Percentiles rank a stretch among this genome's conserved stretches.
Evolutionary conservation across 2,888 invertebrate genomes (phyloP).

Genomic region (Scrobipalpa costella): DNA sequence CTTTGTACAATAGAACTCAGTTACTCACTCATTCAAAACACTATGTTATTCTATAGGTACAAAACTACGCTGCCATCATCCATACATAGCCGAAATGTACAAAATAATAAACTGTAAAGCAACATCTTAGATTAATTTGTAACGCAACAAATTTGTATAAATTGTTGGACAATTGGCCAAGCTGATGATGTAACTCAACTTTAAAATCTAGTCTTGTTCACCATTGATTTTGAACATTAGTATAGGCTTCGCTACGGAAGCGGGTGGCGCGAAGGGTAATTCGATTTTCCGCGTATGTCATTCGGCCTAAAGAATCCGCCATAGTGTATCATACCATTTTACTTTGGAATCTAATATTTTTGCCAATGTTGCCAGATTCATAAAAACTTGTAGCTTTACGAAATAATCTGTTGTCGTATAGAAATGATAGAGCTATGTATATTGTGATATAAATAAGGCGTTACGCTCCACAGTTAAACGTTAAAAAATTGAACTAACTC

Average conservation of each 20-base stretch:
- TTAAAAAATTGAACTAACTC: constrained; percentile 6
- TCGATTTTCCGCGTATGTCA: too few relatives aligned
- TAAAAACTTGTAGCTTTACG: constrained; percentile 9
- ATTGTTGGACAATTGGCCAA: neutral
- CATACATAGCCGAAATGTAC: constrained; percentile 8
- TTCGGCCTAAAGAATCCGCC: too few relatives aligned
- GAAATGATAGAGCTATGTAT: constrained; percentile 9
- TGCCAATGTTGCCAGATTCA: neutral
- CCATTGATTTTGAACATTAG: too few relatives aligned
- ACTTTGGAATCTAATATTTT: neutral
- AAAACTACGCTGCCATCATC: constrained; percentile 10
- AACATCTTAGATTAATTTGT: neutral
- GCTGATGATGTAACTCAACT: neutral
- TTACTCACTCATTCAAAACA: neutral
- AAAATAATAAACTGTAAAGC: neutral
- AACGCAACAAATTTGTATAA: neutral
- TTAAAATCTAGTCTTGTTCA: too few relatives aligned
- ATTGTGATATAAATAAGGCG: neutral
- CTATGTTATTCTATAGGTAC: constrained; percentile 7
- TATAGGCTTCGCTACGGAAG: too few relatives aligned
- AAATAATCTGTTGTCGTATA: neutral
- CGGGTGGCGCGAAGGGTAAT: too few relatives aligned
- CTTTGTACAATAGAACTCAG: neutral
- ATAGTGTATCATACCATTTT: too few relatives aligned
- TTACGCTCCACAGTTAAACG: neutral